Base-by-base conservation (phyloP, 1,140 invertebrate genomes). In the Cydia strobilella region DNA sequence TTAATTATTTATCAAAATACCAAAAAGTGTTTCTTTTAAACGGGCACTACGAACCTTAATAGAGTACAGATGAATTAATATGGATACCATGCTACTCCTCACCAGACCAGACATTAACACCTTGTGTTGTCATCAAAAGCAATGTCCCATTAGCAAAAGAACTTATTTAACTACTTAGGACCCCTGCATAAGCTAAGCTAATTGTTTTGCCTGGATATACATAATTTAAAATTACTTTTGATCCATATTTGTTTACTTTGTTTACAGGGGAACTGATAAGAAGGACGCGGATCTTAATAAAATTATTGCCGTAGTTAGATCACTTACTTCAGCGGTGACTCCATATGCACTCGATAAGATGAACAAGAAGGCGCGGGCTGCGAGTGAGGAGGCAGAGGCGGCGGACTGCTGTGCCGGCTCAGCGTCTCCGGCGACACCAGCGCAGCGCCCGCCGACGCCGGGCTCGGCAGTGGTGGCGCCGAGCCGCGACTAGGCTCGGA, bases 351-450 rank as follows among this genome's bases (percentile, higher is more conserved):
- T 15, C 90, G 84, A 76, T 93, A 92, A 13, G 91, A 91, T 1
- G 93, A 93, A 77, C 92, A 93, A 18, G 91, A 93, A 0, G 93
- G 91, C 12, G 90, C 90, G 5, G 92, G 90, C 72, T 84, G 83
- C 71, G 91, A 90, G 65, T 92, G 91, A 0, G 90, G 86, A 15
- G 91, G 90, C 71, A 93, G 83, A 6, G 85, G 89, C n/a, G 89
- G 86, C 1, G 90, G 92, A 78, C 94, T 93, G 77, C 91, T 93
- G 74, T 93, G 90, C 3, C 91, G 77, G 77, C 88, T 90, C 51
- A 95, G 94, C 73, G 96, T 93, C 59, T 96, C 96, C 45, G 96
- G 96, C 42, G 95, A 96, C 75, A 96, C 96, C 77, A 96, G 94
- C n/a, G 96, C 94, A 31, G 95, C 95, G 74, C 94, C 94, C 13